Percentiles rank a stretch among this genome's conserved stretches.
Conservation (phyloP, 2,797 vertebrate species). For the Melanotaenia trifasciata region DNA sequence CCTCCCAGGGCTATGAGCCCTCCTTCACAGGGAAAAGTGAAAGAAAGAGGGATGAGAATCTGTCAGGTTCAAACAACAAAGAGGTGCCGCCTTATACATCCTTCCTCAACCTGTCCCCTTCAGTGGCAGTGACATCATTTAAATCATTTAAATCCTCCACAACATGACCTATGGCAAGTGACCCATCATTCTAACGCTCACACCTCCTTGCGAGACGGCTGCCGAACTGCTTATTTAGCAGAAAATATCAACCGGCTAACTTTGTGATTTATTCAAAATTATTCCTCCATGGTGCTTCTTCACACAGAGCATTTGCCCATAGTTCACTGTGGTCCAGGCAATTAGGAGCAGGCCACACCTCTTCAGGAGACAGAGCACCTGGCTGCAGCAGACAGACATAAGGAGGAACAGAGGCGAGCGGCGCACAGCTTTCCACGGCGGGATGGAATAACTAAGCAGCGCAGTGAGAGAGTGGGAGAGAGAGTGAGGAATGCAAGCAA, state of each 20-base stretch:
- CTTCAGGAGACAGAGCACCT: constrained; percentile 78
- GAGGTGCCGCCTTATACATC: constrained; percentile 78
- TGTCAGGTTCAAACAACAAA: constrained; percentile 84
- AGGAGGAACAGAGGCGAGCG: constrained; percentile 66
- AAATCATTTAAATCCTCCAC: constrained; percentile 82
- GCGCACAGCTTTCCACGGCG: constrained; percentile 57
- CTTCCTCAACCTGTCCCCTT: constrained; percentile 77
- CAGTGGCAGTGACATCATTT: constrained; percentile 80
- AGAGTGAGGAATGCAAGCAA: constrained; percentile 79
- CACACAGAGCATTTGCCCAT: constrained; percentile 75
- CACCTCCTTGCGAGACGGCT: constrained; percentile 69
- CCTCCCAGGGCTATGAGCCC: constrained; percentile 70
- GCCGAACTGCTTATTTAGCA: constrained; percentile 79
- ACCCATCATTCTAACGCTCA: constrained; percentile 76
- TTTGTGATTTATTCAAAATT: constrained; percentile 84
- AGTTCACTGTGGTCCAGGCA: constrained; percentile 78
- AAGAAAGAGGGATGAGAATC: constrained; percentile 72
- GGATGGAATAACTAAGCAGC: constrained; percentile 76
- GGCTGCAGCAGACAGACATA: constrained; percentile 73
- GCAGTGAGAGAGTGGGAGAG: constrained; percentile 68
- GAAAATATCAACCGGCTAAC: constrained; percentile 76
- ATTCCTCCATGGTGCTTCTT: constrained; percentile 78
- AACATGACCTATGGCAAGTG: constrained; percentile 81
- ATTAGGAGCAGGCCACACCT: constrained; percentile 80
- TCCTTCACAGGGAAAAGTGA: constrained; percentile 65